phyloP scores from a whole-genome alignment of 2,113 vertebrate genomes.

The Ictidomys tridecemlineatus region DNA sequence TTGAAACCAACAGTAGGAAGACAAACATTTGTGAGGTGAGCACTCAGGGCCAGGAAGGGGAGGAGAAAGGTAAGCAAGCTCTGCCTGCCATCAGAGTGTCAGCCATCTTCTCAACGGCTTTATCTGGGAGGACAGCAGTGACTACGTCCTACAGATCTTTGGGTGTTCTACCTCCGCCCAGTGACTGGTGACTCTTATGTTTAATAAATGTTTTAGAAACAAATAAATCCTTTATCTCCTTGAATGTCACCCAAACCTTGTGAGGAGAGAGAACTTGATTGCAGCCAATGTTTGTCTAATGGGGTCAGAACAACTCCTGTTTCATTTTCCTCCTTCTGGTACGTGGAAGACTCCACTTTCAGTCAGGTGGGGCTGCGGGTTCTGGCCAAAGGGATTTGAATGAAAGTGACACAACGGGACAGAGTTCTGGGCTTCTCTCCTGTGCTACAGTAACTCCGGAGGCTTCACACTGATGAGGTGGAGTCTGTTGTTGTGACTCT shows the following conservation, averaged over 20 bases:
- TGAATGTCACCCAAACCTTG: slow-evolving; percentile 13
- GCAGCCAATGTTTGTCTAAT: not conserved
- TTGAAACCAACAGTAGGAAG: slow-evolving; percentile 20
- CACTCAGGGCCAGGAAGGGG: not conserved
- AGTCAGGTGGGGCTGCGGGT: not conserved
- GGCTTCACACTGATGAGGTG: not conserved
- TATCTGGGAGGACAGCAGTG: not conserved
- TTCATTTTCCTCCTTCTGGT: not conserved
- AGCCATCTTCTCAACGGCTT: not conserved
- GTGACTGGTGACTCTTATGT: not conserved
- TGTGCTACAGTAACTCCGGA: not conserved
- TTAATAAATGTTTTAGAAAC: slow-evolving; percentile 26
- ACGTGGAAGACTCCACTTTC: not conserved
- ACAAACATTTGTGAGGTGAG: not conserved
- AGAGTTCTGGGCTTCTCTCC: not conserved
- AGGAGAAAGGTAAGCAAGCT: not conserved
- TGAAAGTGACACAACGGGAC: not conserved
- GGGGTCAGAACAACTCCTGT: not conserved
- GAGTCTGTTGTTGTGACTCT: too few relatives aligned
- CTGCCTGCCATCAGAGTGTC: not conserved
- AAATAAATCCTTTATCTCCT: not conserved
- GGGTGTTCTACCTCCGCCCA: not conserved
- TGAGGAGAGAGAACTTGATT: slow-evolving; percentile 29
- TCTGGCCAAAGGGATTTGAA: not conserved
- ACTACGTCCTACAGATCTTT: not conserved